A percentile compares a stretch with the other conserved stretches of the same genome.
phyloP scores from a whole-genome alignment of 2,113 vertebrate genomes.

The Spilogale gracilis region DNA sequence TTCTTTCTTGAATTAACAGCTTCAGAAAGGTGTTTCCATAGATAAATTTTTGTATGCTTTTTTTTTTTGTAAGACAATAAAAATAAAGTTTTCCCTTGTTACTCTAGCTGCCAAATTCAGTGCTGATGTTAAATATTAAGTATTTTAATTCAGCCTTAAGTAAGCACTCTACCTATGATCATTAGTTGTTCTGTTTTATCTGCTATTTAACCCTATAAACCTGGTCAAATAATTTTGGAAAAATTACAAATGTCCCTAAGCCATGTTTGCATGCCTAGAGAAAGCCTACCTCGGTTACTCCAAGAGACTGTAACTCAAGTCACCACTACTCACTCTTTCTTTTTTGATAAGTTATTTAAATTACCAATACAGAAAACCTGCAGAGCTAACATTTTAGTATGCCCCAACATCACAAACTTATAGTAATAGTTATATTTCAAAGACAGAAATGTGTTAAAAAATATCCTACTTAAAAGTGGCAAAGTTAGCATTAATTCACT shows the following conservation, averaged over 20 bases:
- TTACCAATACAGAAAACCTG: neutral
- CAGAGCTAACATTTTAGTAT: neutral
- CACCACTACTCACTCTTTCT: neutral
- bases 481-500: neutral
- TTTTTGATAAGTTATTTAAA: constrained; percentile 22
- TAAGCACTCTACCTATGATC: neutral
- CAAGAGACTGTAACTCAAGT: neutral
- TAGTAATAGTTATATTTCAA: neutral
- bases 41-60: neutral
- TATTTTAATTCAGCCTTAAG: constrained; percentile 10
- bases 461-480: constrained; percentile 32
- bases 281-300: neutral
- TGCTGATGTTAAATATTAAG: neutral
- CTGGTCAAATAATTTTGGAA: neutral
- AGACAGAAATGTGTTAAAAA: constrained; percentile 23
- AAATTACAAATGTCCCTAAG: neutral
- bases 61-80: neutral
- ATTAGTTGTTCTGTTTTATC: constrained; percentile 46
- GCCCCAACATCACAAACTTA: neutral
- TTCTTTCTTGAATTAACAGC: constrained; percentile 40
- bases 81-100: constrained; percentile 16
- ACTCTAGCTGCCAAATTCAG: neutral
- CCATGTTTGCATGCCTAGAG: neutral
- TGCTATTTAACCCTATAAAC: constrained; percentile 39
- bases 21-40: neutral